Conservation (phyloP, 2,797 vertebrate genomes). For the Muscicapa striata region DNA sequence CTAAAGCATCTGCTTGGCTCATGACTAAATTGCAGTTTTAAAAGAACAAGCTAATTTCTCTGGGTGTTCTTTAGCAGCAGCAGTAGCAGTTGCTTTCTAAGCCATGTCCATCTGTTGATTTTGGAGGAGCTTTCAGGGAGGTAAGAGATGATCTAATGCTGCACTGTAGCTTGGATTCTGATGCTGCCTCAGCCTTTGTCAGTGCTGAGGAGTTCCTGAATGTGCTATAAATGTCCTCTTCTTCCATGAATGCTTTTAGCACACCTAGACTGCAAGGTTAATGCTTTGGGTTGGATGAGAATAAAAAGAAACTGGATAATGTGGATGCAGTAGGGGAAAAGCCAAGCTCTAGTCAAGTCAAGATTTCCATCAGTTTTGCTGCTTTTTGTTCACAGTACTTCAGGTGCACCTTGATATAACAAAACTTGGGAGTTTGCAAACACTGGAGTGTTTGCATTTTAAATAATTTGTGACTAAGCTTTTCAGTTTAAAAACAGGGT, state of each 20-base stretch:
- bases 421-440: too few species aligned
- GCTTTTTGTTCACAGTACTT: neutral
- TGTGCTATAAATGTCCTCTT: fast-evolving
- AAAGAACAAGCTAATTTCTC: neutral
- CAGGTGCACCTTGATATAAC: neutral
- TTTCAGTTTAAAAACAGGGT: neutral
- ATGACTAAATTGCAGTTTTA: neutral
- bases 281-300: neutral
- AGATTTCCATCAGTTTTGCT: neutral
- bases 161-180: neutral
- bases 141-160: neutral
- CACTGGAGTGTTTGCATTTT: neutral
- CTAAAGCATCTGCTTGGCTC: neutral
- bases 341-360: fast-evolving
- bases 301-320: neutral
- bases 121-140: neutral
- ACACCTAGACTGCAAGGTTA: neutral
- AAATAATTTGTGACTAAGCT: neutral
- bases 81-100: neutral
- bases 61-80: fast-evolving
- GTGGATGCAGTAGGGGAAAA: neutral
- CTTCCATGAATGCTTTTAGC: neutral
- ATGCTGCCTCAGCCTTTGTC: neutral
- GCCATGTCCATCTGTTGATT: neutral
- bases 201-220: neutral